Percentiles rank a stretch among this genome's conserved stretches.
phyloP scores from a whole-genome alignment of 1,140 invertebrate genomes.

The Chironomus tepperi region DNA sequence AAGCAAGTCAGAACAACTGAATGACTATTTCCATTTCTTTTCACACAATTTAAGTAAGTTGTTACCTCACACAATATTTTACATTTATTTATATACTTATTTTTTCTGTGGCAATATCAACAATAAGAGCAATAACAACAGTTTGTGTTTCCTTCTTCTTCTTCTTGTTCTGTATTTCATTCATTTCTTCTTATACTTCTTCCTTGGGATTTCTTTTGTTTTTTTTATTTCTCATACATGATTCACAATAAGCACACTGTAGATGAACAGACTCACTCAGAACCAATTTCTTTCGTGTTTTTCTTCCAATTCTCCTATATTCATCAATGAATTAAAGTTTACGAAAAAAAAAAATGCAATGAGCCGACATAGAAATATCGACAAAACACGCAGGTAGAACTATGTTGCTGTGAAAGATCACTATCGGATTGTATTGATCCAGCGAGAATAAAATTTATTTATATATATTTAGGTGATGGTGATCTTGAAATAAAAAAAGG shows the following conservation, averaged over 20 bases:
- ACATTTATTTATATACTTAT: no score
- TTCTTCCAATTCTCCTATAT: not conserved
- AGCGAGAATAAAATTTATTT: not conserved
- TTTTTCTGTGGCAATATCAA: not conserved
- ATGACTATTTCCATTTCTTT: not conserved
- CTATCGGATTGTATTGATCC: not conserved
- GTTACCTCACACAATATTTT: not conserved
- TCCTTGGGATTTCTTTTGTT: not conserved
- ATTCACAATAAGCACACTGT: not conserved
- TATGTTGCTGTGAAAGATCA: no score
- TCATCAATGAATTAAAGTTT: conserved; percentile 1
- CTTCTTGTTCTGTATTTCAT: not conserved
- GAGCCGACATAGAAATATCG: no score
- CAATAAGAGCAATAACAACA: not conserved
- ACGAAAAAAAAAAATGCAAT: no score
- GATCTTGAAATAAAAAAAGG: not conserved
- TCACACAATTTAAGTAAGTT: not conserved
- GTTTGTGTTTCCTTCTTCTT: conserved; percentile 2
- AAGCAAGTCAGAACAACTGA: no score
- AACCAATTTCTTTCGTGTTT: not conserved
- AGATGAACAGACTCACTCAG: not conserved
- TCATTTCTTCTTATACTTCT: conserved; percentile 10
- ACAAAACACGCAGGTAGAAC: no score
- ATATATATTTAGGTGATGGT: not conserved
- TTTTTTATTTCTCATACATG: not conserved